Base-by-base conservation (phyloP, 2,797 vertebrate genomes). In the Xenentodon cancila region DNA sequence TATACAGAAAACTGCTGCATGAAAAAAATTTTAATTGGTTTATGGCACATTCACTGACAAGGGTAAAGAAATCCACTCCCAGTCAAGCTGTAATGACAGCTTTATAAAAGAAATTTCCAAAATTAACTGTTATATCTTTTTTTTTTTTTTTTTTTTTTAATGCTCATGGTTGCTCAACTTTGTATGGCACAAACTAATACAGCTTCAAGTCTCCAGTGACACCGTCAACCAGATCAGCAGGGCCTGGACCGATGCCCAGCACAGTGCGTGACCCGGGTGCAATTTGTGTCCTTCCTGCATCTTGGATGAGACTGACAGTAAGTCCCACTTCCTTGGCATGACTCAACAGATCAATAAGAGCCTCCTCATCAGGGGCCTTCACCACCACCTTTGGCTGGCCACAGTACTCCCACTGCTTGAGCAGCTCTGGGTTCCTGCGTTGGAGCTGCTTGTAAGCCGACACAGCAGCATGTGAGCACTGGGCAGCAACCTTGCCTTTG, bases 331-430 rank as follows among this genome's bases (percentile, higher is more conserved):
- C 89, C 79, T 95, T 95, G 0, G 98, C 97, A 0, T 93, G 94
- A 27, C 77, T 75, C 75, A 97, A 70, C 53, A 99, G 93, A 0
- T 94, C 92, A n/a, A 93, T 51, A 25, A 99, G 85, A 11, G 93
- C 74, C 37, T 96, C 92, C 81, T 99, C 95, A 5, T 98, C 95
- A 0, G 96, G 95, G 9, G 95, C 95, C 77, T 93, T 97, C 59
- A 99, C 91, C 34, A 99, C 97, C 76, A 99, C 96, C 82, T 99
- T 99, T 5, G 98, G 96, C 7, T 99, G 97, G 0, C 98, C 97
- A 0, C 95, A 96, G 85, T 95, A 97, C 52, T 99, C 97, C 98
- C 98, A 99, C 69, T 96, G 93, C 59, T 93, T 92, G 62, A 99
- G 94, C 9, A 99, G 87, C 5, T 96, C 93, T 0, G 96, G 96